Evolutionary conservation across 2,797 vertebrate species (phyloP).

Genomic region (Oreonectes daqikongensis): DNA sequence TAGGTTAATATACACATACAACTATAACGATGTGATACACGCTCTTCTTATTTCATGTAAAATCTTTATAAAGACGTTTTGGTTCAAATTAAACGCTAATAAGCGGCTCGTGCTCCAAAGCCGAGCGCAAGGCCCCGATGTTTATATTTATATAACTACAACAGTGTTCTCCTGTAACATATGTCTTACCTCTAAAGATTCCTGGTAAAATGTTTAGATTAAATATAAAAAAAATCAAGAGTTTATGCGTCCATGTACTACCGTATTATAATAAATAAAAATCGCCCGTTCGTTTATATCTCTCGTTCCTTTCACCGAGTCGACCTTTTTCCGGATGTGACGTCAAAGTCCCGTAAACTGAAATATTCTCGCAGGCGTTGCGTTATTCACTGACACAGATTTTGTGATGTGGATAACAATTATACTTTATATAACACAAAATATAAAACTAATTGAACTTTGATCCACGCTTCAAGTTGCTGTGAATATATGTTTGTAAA

Average conservation of each 20-base stretch:
- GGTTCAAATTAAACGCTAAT: not conserved
- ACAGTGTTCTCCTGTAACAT: not conserved
- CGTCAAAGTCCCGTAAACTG: not conserved
- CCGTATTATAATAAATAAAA: not conserved
- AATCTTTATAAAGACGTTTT: not conserved
- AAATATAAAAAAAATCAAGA: not conserved
- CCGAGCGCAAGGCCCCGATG: slow-evolving; percentile 15
- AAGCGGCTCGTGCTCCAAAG: not conserved
- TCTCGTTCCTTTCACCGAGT: not conserved
- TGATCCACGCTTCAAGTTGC: too few species aligned
- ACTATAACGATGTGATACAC: not conserved
- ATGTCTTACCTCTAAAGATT: slow-evolving; percentile 20
- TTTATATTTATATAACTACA: not conserved
- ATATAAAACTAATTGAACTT: too few species aligned
- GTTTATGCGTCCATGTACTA: slow-evolving; percentile 10
- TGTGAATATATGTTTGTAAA: too few species aligned
- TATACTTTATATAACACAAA: too few species aligned
- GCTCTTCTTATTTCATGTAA: not conserved
- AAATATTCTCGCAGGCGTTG: slow-evolving; percentile 2
- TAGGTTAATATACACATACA: too few species aligned
- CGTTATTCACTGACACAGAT: not conserved
- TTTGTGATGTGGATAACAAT: too few species aligned
- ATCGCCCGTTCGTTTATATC: not conserved
- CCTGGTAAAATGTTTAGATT: not conserved
- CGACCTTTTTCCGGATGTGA: slow-evolving; percentile 34